Evolutionary conservation across 2,113 vertebrate species (phyloP).

Genomic region (Perccottus glenii): DNA sequence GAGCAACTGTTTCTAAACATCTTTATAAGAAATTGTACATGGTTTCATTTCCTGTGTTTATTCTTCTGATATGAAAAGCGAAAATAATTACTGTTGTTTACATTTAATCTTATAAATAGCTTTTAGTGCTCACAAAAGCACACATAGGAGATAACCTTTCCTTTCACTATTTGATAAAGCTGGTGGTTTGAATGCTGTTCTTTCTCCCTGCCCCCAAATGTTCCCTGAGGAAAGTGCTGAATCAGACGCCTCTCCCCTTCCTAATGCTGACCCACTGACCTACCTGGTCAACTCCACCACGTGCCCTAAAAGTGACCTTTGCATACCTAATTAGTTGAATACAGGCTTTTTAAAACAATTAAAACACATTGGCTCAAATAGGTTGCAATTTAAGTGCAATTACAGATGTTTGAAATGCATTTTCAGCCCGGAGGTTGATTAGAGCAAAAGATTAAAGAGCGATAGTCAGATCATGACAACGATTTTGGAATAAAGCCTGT

Average conservation of each 20-base stretch:
- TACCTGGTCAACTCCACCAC: constrained; percentile 47
- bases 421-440: background rate
- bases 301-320: constrained; percentile 57
- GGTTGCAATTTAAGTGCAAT: background rate
- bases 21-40: background rate
- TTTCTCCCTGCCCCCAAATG: constrained; percentile 20
- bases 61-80: background rate
- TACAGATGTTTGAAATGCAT: background rate
- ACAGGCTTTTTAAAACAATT: too few relatives aligned
- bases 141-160: constrained; percentile 41
- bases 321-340: background rate
- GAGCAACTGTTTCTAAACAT: constrained; percentile 11
- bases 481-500: constrained; percentile 19
- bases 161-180: constrained; percentile 52
- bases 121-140: constrained; percentile 8
- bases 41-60: background rate
- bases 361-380: background rate
- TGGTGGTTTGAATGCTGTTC: constrained; percentile 22
- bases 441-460: background rate
- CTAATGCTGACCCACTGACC: constrained; percentile 65
- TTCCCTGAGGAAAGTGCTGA: constrained; percentile 64
- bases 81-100: background rate
- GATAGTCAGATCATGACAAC: constrained; percentile 29
- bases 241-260: constrained; percentile 60
- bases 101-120: background rate